Evolutionary conservation across 2,113 vertebrate species (phyloP).

Genomic region (Varanus komodoensis): DNA sequence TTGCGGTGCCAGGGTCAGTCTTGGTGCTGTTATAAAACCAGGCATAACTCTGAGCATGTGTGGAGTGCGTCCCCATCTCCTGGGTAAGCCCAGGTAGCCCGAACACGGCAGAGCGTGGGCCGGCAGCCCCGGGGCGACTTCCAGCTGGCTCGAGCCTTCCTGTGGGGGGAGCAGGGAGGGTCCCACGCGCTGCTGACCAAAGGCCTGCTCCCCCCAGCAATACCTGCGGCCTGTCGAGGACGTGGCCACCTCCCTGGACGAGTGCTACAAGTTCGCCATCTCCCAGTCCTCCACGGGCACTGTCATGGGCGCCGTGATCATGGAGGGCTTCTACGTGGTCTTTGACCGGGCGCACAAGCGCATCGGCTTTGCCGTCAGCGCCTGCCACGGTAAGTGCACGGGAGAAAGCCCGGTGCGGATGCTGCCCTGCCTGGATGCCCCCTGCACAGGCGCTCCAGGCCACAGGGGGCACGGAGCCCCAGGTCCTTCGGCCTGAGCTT

Average conservation of each 20-base stretch:
- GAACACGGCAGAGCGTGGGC: too few relatives aligned
- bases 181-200: neutral
- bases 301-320: slow-evolving; percentile 97
- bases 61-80: neutral
- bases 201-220: slow-evolving; percentile 81
- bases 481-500: neutral
- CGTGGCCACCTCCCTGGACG: slow-evolving; percentile 92
- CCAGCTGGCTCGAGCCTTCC: neutral
- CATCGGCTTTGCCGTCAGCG: slow-evolving; percentile 95
- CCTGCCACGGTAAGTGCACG: slow-evolving; percentile 89
- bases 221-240: slow-evolving; percentile 97
- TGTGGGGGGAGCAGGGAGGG: accelerated
- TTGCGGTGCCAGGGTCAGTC: neutral
- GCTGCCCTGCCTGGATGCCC: too few relatives aligned
- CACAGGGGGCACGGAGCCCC: neutral
- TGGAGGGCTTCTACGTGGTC: slow-evolving; percentile 98
- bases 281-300: slow-evolving; percentile 97
- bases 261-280: slow-evolving; percentile 98
- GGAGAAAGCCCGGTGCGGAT: too few relatives aligned
- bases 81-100: neutral
- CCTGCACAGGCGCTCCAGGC: neutral
- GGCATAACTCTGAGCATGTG: neutral
- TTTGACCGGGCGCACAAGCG: slow-evolving; percentile 92
- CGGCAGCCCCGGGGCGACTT: neutral
- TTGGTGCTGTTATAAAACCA: too few relatives aligned